Evolutionary conservation across 2,888 invertebrate species (phyloP).

Genomic region (Microchrysa polita): DNA sequence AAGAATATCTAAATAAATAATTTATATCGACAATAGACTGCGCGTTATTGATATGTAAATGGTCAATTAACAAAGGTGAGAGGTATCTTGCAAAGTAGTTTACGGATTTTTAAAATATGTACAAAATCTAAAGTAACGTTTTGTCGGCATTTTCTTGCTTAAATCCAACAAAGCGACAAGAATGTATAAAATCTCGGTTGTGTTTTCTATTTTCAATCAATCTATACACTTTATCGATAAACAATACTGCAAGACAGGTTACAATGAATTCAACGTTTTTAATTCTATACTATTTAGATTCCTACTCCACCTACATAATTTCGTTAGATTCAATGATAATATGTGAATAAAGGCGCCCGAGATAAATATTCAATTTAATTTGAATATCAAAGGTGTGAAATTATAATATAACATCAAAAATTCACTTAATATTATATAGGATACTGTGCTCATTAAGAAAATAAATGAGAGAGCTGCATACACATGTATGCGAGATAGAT

Average conservation of each 20-base stretch:
- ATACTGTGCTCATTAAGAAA: constrained; percentile 20
- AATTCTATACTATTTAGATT: constrained; percentile 15
- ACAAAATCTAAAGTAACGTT: not conserved
- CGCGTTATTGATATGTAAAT: constrained; percentile 38
- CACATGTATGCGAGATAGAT: not conserved
- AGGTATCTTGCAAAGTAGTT: constrained; percentile 31
- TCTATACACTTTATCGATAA: not conserved
- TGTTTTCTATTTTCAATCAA: constrained; percentile 22
- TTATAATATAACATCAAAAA: constrained; percentile 22
- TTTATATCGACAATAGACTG: too few relatives aligned
- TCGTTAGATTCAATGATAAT: not conserved
- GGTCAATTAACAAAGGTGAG: constrained; percentile 42
- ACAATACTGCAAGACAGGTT: constrained; percentile 5
- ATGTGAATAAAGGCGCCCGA: constrained; percentile 30
- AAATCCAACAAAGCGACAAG: constrained; percentile 1
- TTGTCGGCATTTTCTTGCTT: constrained; percentile 32
- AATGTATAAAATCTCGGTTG: constrained; percentile 17
- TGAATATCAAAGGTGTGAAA: constrained; percentile 42
- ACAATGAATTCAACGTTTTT: constrained; percentile 22
- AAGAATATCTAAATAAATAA: too few relatives aligned
- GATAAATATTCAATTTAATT: constrained; percentile 6
- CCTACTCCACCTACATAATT: constrained; percentile 39
- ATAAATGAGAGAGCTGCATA: constrained; percentile 43
- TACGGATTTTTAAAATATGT: not conserved
- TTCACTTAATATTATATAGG: constrained; percentile 19